Evolutionary conservation across 2,888 invertebrate genomes (phyloP).

Genomic region (Thymelicus sylvestris): DNA sequence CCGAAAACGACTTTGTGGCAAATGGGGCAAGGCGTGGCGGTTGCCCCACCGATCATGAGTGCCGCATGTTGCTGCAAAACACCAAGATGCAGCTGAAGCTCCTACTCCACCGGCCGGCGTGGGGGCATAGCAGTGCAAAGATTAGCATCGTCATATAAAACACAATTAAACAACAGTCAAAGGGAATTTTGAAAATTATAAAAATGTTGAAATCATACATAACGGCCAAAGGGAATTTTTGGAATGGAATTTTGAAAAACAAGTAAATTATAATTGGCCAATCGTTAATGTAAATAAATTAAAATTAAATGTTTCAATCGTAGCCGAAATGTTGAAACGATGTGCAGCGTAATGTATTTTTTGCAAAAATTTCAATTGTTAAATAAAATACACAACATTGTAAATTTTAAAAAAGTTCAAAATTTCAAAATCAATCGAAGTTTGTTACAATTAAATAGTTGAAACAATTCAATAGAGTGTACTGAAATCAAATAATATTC

Average conservation of each 20-base stretch:
- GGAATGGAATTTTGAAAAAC: slow-evolving; percentile 40
- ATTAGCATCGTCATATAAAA: slow-evolving; percentile 69
- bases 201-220: slow-evolving; percentile 42
- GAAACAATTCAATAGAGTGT: too few species aligned
- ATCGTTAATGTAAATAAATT: slow-evolving; percentile 33
- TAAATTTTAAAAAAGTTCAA: background rate
- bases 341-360: background rate
- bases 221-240: slow-evolving; percentile 53
- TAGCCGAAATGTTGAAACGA: slow-evolving; percentile 28
- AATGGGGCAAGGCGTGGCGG: slow-evolving; percentile 95
- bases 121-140: slow-evolving; percentile 79
- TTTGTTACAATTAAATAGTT: too few species aligned
- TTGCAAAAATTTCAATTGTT: background rate
- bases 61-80: slow-evolving; percentile 98
- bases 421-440: too few species aligned
- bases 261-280: slow-evolving; percentile 29
- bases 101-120: slow-evolving; percentile 85
- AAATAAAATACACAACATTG: background rate
- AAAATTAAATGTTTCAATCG: slow-evolving; percentile 30
- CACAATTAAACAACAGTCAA: slow-evolving; percentile 55
- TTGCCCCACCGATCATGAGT: slow-evolving; percentile 95
- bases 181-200: slow-evolving; percentile 59
- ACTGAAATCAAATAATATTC: too few species aligned
- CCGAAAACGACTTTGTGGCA: slow-evolving; percentile 98
- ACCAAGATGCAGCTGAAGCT: slow-evolving; percentile 96